These are phyloP conservation scores for Drosophila infuscata DNA, from an alignment of 2,888 invertebrate genomes.

Conservation along the genomic window DNA sequence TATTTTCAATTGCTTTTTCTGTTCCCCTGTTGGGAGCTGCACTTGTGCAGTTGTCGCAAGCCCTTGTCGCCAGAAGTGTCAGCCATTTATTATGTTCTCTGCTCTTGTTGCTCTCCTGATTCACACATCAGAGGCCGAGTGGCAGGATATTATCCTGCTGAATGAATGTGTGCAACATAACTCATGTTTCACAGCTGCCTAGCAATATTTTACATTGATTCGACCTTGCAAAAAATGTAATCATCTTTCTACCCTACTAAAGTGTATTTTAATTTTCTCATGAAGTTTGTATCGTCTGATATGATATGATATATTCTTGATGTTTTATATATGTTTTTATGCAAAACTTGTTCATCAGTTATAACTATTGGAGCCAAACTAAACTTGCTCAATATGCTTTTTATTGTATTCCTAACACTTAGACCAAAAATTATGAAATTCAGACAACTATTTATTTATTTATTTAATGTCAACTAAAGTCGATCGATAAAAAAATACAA, in stretches of 20 bases:
- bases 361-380: no score
- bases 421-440: no score
- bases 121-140: constrained; percentile 35
- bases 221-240: background rate
- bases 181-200: constrained; percentile 36
- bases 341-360: no score
- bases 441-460: no score
- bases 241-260: rapidly evolving
- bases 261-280: background rate
- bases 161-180: constrained; percentile 47
- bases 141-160: constrained; percentile 57
- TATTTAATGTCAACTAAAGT: no score
- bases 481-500: no score
- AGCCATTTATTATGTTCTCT: constrained; percentile 52
- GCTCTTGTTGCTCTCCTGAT: constrained; percentile 23
- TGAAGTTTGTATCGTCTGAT: background rate
- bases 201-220: constrained; percentile 38
- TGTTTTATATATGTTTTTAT: no score
- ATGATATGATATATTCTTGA: no score
- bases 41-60: constrained; percentile 16
- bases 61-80: constrained; percentile 55
- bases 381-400: no score
- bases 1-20: constrained; percentile 3
- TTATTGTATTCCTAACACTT: no score
- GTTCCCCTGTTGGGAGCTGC: background rate